Percentiles rank a stretch among this genome's conserved stretches.
These are phyloP conservation scores for Anguilla japonica DNA, from an alignment of 2,113 vertebrate genomes.

Conservation along the genomic window DNA sequence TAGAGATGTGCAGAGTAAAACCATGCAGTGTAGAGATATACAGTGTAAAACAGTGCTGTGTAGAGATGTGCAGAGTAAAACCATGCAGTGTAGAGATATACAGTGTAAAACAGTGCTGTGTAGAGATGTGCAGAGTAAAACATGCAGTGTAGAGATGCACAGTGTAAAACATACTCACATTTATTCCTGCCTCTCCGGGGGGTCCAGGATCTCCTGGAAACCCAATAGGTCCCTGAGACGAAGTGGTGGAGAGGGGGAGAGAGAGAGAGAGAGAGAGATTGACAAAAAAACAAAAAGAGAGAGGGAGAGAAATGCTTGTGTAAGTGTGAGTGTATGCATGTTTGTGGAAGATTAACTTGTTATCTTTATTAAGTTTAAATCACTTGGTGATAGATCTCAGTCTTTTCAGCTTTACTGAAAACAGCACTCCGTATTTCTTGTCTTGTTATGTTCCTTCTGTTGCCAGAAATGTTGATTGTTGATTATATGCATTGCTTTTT, in stretches of 20 bases:
- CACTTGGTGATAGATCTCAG: not conserved
- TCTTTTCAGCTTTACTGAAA: not conserved
- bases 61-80: too few species aligned
- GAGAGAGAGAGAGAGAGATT: too few species aligned
- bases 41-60: not conserved
- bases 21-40: not conserved
- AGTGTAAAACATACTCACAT: constrained; percentile 61
- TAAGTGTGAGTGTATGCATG: too few species aligned
- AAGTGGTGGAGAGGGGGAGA: not conserved
- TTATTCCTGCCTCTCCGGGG: constrained; percentile 77
- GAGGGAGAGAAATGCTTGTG: too few species aligned
- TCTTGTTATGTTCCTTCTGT: not conserved
- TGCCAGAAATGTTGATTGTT: not conserved
- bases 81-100: too few species aligned
- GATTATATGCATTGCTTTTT: too few species aligned
- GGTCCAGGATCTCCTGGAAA: constrained; percentile 80
- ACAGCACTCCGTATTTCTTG: not conserved
- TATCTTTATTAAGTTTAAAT: too few species aligned
- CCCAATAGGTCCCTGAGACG: constrained; percentile 76
- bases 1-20: too few species aligned
- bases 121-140: too few species aligned
- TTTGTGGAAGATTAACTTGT: too few species aligned
- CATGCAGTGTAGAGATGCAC: not conserved
- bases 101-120: too few species aligned
- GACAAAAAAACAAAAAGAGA: too few species aligned